A percentile compares a stretch with the other conserved stretches of the same genome.
These are phyloP conservation scores for Thymelicus lineola DNA, from an alignment of 2,888 invertebrate species.

Conservation along the genomic window DNA sequence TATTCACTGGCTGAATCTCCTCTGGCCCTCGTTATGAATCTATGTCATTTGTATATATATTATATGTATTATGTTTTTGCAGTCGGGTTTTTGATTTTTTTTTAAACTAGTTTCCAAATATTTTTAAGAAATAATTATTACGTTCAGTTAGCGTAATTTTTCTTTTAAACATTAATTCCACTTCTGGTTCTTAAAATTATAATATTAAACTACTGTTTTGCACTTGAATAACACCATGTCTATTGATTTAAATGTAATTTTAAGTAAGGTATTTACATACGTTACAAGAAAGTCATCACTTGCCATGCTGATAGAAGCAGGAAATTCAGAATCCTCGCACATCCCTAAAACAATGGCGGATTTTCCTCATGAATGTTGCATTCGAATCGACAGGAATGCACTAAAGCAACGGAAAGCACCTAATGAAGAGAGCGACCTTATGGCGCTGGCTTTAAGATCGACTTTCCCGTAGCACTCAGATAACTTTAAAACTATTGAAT, in stretches of 20 bases:
- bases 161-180: too few species aligned
- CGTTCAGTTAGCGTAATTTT: too few species aligned
- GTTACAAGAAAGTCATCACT: conserved; percentile 15
- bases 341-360: conserved; percentile 26
- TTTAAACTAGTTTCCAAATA: too few species aligned
- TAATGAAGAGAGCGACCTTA: conserved; percentile 33
- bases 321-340: conserved; percentile 22
- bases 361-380: conserved; percentile 38
- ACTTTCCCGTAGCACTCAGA: conserved; percentile 5
- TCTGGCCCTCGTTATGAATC: background rate
- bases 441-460: conserved; percentile 5
- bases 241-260: background rate
- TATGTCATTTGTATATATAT: too few species aligned
- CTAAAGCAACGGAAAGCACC: conserved; percentile 25
- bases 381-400: conserved; percentile 23
- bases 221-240: background rate
- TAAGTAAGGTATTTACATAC: background rate
- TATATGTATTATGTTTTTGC: too few species aligned
- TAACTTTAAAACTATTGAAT: conserved; percentile 31
- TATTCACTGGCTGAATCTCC: background rate
- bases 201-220: too few species aligned
- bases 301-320: conserved; percentile 10
- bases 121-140: too few species aligned
- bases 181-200: too few species aligned
- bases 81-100: too few species aligned